Evolutionary conservation across 2,888 invertebrate genomes (phyloP).

Genomic region (Pelosia muscerda): DNA sequence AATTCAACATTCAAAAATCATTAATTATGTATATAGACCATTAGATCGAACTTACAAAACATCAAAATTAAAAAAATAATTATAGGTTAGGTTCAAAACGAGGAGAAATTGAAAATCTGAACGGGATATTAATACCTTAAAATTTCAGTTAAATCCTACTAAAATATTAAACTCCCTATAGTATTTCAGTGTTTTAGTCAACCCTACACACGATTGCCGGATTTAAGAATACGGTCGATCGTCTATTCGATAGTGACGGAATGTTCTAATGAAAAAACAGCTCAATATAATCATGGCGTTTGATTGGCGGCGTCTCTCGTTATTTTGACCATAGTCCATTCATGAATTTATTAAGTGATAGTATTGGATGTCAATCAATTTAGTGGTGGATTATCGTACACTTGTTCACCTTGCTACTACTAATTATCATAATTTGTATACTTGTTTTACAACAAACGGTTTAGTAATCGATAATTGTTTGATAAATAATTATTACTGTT

Average conservation of each 20-base stretch:
- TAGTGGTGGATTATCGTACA: conserved; percentile 14
- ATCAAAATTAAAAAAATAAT: too few species aligned
- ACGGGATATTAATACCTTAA: too few species aligned
- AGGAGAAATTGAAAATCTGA: too few species aligned
- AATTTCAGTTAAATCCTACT: too few species aligned
- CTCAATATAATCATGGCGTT: neutral
- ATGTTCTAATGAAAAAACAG: neutral
- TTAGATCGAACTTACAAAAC: too few species aligned
- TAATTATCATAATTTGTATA: conserved; percentile 19
- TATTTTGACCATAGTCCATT: conserved; percentile 24
- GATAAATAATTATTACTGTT: neutral
- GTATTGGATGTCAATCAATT: conserved; percentile 19
- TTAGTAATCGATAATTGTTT: conserved; percentile 9
- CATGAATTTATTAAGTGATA: conserved; percentile 12
- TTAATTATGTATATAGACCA: too few species aligned
- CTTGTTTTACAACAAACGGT: conserved; percentile 6
- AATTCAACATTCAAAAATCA: too few species aligned
- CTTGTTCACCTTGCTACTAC: conserved; percentile 21
- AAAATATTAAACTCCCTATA: too few species aligned
- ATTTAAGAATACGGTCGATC: neutral
- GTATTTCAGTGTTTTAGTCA: neutral
- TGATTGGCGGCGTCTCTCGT: conserved; percentile 10
- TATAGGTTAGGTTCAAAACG: too few species aligned
- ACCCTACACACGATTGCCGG: neutral
- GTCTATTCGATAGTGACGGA: neutral